These are phyloP conservation scores for Aldrovandia affinis DNA, from an alignment of 2,797 vertebrate genomes.

Conservation along the genomic window DNA sequence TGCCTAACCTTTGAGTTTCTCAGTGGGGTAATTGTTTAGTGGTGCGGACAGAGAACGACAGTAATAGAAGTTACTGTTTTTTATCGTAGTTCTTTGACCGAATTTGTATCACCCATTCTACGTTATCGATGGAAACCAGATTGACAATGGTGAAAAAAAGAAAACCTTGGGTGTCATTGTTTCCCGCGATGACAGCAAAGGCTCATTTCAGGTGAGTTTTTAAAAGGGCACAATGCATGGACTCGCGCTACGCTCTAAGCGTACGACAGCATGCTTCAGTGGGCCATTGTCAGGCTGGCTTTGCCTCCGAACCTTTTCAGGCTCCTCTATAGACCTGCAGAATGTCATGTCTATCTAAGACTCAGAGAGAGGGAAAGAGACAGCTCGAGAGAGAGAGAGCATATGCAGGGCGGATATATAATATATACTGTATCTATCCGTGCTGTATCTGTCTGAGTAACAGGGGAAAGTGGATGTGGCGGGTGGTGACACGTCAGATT, in stretches of 20 bases:
- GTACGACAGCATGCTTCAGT: conserved; percentile 36
- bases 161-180: background rate
- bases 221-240: conserved; percentile 29
- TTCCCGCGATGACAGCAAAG: background rate
- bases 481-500: conserved; percentile 9
- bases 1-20: conserved; percentile 35
- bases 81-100: background rate
- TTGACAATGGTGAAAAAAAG: background rate
- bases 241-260: conserved; percentile 29
- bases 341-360: conserved; percentile 20
- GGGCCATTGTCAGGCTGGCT: conserved; percentile 50
- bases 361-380: background rate
- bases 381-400: background rate
- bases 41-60: background rate
- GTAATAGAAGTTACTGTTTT: background rate
- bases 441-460: background rate
- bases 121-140: background rate
- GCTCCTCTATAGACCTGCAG: conserved; percentile 12
- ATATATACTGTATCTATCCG: background rate
- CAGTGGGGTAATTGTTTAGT: conserved; percentile 61
- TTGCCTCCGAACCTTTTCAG: conserved; percentile 44
- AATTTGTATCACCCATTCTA: background rate
- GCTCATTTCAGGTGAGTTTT: conserved; percentile 1
- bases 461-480: conserved; percentile 12
- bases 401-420: background rate